Evolutionary conservation across 92 coral and sea anemone species (phyloP).

Genomic region (Meandrina meandrites): DNA sequence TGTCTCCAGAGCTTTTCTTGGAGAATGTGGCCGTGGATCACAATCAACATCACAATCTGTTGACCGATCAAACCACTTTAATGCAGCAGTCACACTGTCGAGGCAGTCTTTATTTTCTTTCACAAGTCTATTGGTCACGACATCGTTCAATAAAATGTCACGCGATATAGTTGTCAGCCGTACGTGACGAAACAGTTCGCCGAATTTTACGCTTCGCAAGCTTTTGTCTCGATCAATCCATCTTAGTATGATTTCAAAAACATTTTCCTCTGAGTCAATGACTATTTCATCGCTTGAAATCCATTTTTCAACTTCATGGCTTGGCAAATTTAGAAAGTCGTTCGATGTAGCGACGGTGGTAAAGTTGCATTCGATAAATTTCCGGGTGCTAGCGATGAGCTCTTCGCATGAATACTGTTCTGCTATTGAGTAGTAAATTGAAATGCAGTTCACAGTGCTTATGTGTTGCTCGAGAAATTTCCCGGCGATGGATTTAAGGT

Average conservation of each 20-base stretch:
- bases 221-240: not conserved
- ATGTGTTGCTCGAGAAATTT: not conserved
- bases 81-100: slow-evolving; percentile 3
- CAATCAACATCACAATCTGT: not conserved
- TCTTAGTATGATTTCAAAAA: not conserved
- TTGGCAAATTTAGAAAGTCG: not conserved
- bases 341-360: not conserved
- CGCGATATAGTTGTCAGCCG: not conserved
- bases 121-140: slow-evolving; percentile 4
- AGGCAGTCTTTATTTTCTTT: slow-evolving; percentile 4
- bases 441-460: not conserved
- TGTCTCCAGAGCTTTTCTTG: not conserved
- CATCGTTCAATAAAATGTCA: not conserved
- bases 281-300: slow-evolving; percentile 8
- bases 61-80: not conserved
- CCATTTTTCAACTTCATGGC: slow-evolving; percentile 10
- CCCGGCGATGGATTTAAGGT: not conserved
- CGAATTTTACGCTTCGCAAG: slow-evolving; percentile 3
- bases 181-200: slow-evolving; percentile 16
- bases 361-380: not conserved
- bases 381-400: slow-evolving; percentile 5
- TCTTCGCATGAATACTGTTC: not conserved
- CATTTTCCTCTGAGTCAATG: slow-evolving; percentile 2
- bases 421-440: not conserved
- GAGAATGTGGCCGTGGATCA: slow-evolving; percentile 22